Evolutionary conservation across 1,140 invertebrate species (phyloP), one percentile per base, ranked within the genome.

Genomic region (Battus philenor): DNA sequence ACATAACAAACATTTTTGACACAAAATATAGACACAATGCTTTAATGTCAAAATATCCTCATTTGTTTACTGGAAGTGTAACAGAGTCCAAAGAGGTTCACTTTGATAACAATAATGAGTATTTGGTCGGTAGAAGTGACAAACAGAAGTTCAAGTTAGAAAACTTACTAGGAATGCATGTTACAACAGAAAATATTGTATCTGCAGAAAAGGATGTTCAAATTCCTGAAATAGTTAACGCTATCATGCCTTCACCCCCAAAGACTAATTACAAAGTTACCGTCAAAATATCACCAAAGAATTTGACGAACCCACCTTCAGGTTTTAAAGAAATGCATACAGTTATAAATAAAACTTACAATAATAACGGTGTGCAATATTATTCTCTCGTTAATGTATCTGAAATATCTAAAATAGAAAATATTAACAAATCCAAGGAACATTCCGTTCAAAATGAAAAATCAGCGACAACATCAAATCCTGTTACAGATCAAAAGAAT

Each of bases 261-360:
- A 53, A 54, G 50, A 29, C 47, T 13, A 74, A 74, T 13, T 79
- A 69, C 31, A 79, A 70, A 60, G 34, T 83, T 0, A 69, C 69
- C 0, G 55, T 83, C 0, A 81, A 79, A 54, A 68, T 83, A 9
- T 33, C 68, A 9, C 77, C 77, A 0, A 78, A 79, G 57, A 75
- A 75, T 34, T 18, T 36, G 7, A 57, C 60, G 10, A 52, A 59
- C 10, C 9, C 61, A 2, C 51, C 59, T 41, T 43, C 61, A 2
- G 71, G 68, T 0, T 81, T 74, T 24, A 83, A 83, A 62, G 75
- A 79, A 73, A 54, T 81, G 15, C 75, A 78, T 20, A 81, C 77
- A 2, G 72, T 61, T 45, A 74, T 83, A 10, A 81, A 81, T 30
- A 79, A 83, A 44, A 76, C 61, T 30, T 79, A 53, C 27, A 68